Conservation (phyloP, 2,888 invertebrate genomes). For the Xanthorhoe spadicearia region DNA sequence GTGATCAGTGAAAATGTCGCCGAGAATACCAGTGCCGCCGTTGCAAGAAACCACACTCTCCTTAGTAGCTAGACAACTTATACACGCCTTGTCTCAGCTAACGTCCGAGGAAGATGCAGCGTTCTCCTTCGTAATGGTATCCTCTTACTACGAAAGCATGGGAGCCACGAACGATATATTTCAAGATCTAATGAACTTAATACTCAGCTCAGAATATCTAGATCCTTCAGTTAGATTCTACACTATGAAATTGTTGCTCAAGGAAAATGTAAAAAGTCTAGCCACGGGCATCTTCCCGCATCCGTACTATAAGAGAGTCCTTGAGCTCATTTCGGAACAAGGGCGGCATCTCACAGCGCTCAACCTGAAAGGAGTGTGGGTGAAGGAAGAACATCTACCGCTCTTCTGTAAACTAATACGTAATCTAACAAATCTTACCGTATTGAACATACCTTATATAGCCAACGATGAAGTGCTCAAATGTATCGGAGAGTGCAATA, state of each 20-base stretch:
- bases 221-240: constrained; percentile 88
- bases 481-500: constrained; percentile 83
- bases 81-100: constrained; percentile 86
- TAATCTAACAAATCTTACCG: constrained; percentile 85
- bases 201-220: constrained; percentile 87
- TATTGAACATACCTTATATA: constrained; percentile 88
- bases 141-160: constrained; percentile 84
- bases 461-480: constrained; percentile 88
- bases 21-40: constrained; percentile 85
- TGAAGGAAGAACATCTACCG: constrained; percentile 87
- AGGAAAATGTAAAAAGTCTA: constrained; percentile 87
- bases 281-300: constrained; percentile 89
- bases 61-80: constrained; percentile 85
- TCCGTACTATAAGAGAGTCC: constrained; percentile 88
- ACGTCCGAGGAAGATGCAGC: constrained; percentile 85
- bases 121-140: constrained; percentile 85
- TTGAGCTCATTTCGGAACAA: constrained; percentile 86
- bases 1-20: constrained; percentile 82
- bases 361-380: constrained; percentile 90
- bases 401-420: constrained; percentile 86
- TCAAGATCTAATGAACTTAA: constrained; percentile 87
- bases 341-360: constrained; percentile 86
- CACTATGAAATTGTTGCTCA: constrained; percentile 86
- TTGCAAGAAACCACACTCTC: constrained; percentile 86
- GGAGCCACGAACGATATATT: constrained; percentile 88